These are phyloP conservation scores for Sitta carolinensis DNA, from an alignment of 2,797 vertebrate species.

Conservation along the genomic window DNA sequence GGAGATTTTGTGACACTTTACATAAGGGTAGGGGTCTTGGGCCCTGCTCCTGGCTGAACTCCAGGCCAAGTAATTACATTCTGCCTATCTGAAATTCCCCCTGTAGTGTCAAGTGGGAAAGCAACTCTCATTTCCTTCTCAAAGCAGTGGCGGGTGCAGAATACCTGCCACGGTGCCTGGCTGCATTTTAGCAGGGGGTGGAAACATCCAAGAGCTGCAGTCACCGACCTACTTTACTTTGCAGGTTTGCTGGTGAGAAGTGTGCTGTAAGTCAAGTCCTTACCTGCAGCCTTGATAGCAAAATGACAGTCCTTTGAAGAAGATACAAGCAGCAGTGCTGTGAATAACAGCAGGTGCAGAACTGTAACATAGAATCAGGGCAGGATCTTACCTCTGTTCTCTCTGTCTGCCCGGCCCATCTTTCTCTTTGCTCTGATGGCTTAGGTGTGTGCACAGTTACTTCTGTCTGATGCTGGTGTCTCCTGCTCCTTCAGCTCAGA, in stretches of 20 bases:
- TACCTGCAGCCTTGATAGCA: not conserved
- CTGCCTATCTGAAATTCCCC: constrained; percentile 59
- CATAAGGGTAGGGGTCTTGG: constrained; percentile 45
- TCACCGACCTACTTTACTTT: not conserved
- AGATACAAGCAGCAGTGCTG: not conserved
- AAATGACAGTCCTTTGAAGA: not conserved
- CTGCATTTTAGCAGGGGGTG: not conserved
- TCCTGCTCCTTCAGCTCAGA: not conserved
- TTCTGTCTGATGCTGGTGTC: not conserved
- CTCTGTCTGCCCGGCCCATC: not conserved
- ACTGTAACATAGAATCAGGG: not conserved
- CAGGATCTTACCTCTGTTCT: not conserved
- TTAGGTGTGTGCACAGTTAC: fast-evolving
- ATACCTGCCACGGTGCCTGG: not conserved
- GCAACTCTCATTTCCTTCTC: constrained; percentile 14
- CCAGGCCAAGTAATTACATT: constrained; percentile 66
- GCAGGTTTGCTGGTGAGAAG: not conserved
- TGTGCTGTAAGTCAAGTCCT: not conserved
- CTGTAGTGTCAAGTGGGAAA: constrained; percentile 18
- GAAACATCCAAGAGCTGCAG: not conserved
- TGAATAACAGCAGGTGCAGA: not conserved
- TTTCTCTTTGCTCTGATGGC: not conserved
- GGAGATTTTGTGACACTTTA: constrained; percentile 51
- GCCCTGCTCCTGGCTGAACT: constrained; percentile 11
- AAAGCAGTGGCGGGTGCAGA: not conserved